phyloP scores from a whole-genome alignment of 2,113 vertebrate species.

The Anser cygnoides region DNA sequence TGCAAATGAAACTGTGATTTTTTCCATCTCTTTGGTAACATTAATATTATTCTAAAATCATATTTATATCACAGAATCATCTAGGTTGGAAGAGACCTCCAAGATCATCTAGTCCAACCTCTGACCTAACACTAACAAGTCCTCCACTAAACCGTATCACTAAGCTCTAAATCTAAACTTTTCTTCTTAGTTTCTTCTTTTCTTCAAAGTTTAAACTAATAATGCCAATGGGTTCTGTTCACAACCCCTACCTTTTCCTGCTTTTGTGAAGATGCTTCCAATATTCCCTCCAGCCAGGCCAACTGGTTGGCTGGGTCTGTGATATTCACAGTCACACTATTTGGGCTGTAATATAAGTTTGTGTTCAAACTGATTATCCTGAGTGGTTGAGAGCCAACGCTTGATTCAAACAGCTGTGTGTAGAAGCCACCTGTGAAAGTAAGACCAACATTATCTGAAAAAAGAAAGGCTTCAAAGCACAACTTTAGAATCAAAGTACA shows the following conservation, averaged over 20 bases:
- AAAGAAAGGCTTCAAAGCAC: neutral
- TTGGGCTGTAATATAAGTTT: constrained; percentile 91
- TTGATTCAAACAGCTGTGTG: constrained; percentile 83
- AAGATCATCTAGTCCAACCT: too few species aligned
- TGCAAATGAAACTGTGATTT: neutral
- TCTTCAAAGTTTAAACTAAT: neutral
- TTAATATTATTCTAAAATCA: neutral
- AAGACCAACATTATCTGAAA: constrained; percentile 23
- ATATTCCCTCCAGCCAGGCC: constrained; percentile 80
- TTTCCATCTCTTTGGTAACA: neutral
- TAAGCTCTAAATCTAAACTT: too few species aligned
- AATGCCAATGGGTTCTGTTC: neutral
- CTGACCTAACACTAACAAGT: too few species aligned
- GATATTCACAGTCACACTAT: constrained; percentile 81
- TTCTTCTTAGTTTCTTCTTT: neutral
- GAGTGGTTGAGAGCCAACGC: constrained; percentile 60
- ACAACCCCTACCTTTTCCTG: constrained; percentile 80
- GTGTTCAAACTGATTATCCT: constrained; percentile 94
- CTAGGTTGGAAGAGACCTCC: too few species aligned
- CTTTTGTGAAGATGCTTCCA: constrained; percentile 77
- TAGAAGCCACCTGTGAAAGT: constrained; percentile 91
- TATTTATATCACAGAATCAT: neutral
- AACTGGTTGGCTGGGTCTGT: constrained; percentile 89
- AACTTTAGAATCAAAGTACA: neutral
- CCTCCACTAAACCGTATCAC: too few species aligned